Percentiles rank a stretch among this genome's conserved stretches.
phyloP scores from a whole-genome alignment of 1,140 invertebrate genomes.

The Copidosoma floridanum region DNA sequence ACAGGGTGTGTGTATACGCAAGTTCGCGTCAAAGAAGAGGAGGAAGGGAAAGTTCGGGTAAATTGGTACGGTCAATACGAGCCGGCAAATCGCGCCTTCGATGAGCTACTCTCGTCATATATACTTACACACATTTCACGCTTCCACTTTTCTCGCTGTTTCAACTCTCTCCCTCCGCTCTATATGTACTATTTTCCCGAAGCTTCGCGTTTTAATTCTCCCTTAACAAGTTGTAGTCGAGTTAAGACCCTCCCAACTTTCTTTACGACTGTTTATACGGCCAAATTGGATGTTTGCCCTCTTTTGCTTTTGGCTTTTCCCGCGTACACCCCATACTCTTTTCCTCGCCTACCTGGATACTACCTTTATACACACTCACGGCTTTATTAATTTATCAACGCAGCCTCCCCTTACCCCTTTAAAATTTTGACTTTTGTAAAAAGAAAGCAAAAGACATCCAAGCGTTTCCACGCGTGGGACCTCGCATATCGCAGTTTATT shows the following conservation, averaged over 20 bases:
- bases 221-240: constrained; percentile 1
- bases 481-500: too few species aligned
- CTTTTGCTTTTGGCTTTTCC: too few species aligned
- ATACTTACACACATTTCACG: background rate
- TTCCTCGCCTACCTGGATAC: too few species aligned
- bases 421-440: too few species aligned
- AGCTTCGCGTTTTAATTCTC: background rate
- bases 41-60: background rate
- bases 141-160: background rate
- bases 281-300: background rate
- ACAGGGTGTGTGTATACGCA: background rate
- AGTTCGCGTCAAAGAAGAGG: too few species aligned
- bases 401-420: too few species aligned
- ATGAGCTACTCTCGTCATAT: too few species aligned
- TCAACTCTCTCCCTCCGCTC: background rate
- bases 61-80: constrained; percentile 7
- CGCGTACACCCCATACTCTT: too few species aligned
- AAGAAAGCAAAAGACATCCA: too few species aligned
- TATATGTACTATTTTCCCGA: background rate
- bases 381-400: too few species aligned
- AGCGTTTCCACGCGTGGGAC: too few species aligned
- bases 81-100: background rate
- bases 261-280: background rate
- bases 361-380: too few species aligned
- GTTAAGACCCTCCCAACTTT: constrained; percentile 14